phyloP scores from a whole-genome alignment of 2,113 vertebrate genomes.

The Clinocottus analis region DNA sequence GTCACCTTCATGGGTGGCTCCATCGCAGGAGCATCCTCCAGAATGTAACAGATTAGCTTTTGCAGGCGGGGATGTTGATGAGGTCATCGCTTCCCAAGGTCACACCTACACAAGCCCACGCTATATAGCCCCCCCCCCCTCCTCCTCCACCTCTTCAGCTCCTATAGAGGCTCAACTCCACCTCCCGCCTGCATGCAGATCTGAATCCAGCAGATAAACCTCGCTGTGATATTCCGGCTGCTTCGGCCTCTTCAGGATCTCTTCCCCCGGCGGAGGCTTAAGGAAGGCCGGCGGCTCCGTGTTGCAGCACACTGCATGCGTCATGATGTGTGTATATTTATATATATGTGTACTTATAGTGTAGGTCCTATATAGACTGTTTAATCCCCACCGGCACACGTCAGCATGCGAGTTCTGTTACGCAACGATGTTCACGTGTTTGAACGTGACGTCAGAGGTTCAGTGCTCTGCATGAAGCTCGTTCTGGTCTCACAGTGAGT shows the following conservation, averaged over 20 bases:
- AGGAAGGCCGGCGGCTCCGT: not conserved
- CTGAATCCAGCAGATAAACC: slow-evolving; percentile 57
- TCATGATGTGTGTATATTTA: too few species aligned
- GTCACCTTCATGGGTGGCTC: slow-evolving; percentile 82
- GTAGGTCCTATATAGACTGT: too few species aligned
- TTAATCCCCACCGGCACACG: too few species aligned
- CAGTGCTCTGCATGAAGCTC: too few species aligned
- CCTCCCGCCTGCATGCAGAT: slow-evolving; percentile 49
- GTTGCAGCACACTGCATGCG: too few species aligned
- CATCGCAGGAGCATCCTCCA: slow-evolving; percentile 78
- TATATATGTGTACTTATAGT: too few species aligned
- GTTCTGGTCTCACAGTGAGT: too few species aligned
- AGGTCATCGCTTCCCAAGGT: slow-evolving; percentile 83
- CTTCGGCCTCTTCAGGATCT: slow-evolving; percentile 36
- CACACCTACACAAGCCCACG: slow-evolving; percentile 68
- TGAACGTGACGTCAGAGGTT: too few species aligned
- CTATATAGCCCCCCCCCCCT: slow-evolving; percentile 48
- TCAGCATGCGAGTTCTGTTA: too few species aligned
- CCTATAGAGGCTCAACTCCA: slow-evolving; percentile 46
- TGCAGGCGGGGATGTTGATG: slow-evolving; percentile 80
- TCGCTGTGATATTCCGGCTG: slow-evolving; percentile 37
- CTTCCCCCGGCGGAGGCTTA: slow-evolving; percentile 24
- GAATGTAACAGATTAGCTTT: slow-evolving; percentile 82
- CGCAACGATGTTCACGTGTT: too few species aligned
- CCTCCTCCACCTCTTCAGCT: slow-evolving; percentile 42